These are phyloP conservation scores for Craniophora ligustri DNA, from an alignment of 2,888 invertebrate species.

Conservation along the genomic window DNA sequence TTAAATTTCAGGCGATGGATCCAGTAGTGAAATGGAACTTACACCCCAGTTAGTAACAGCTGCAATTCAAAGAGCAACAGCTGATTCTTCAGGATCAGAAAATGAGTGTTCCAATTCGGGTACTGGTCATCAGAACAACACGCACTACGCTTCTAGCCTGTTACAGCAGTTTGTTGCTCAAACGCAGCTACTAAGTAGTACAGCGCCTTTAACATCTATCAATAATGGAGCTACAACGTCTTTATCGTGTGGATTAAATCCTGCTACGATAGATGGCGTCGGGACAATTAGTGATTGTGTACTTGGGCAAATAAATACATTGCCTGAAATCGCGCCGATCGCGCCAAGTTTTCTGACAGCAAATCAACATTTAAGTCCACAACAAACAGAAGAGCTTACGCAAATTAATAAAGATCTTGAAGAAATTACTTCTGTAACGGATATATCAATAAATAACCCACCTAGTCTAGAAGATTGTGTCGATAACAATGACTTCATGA, in stretches of 20 bases:
- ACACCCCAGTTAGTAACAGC: slow-evolving; percentile 93
- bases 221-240: slow-evolving; percentile 64
- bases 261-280: slow-evolving; percentile 74
- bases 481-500: slow-evolving; percentile 84
- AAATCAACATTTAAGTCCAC: slow-evolving; percentile 82
- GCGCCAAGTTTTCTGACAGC: slow-evolving; percentile 74
- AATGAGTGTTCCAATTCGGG: slow-evolving; percentile 90
- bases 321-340: slow-evolving; percentile 78
- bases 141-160: slow-evolving; percentile 92
- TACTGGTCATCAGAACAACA: slow-evolving; percentile 85
- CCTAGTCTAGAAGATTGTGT: slow-evolving; percentile 84
- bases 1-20: slow-evolving; percentile 86
- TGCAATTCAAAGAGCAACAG: slow-evolving; percentile 92
- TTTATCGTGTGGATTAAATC: slow-evolving; percentile 66
- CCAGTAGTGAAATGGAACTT: slow-evolving; percentile 93
- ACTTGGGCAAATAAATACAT: slow-evolving; percentile 78
- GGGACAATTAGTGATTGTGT: slow-evolving; percentile 78
- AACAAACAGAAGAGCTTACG: slow-evolving; percentile 83
- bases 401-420: slow-evolving; percentile 86
- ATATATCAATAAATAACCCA: slow-evolving; percentile 78
- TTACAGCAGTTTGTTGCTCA: slow-evolving; percentile 94
- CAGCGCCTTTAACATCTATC: slow-evolving; percentile 76
- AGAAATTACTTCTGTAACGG: slow-evolving; percentile 81
- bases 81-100: slow-evolving; percentile 91
- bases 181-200: slow-evolving; percentile 91